These are phyloP conservation scores for Chaenogobius annularis DNA, from an alignment of 2,113 vertebrate genomes.

Conservation along the genomic window DNA sequence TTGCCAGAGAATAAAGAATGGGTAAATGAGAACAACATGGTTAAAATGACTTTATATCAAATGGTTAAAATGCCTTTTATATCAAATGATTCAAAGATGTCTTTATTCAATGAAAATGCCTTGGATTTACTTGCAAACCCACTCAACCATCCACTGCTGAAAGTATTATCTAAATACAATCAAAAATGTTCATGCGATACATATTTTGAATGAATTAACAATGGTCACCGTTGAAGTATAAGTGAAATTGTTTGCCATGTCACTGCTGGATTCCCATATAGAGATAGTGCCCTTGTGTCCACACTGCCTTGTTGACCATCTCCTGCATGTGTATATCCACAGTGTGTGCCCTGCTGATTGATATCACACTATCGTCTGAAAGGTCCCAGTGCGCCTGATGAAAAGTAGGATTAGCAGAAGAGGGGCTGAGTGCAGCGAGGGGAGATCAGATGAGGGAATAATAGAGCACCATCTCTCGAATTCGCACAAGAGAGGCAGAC, in stretches of 20 bases:
- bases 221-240: neutral
- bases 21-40: no score
- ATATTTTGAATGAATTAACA: neutral
- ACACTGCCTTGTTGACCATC: slow-evolving; percentile 4
- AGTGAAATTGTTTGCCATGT: neutral
- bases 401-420: slow-evolving; percentile 75
- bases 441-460: slow-evolving; percentile 72
- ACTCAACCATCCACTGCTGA: neutral
- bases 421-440: slow-evolving; percentile 62
- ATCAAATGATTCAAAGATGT: no score
- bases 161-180: neutral
- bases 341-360: slow-evolving; percentile 62
- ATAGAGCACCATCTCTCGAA: slow-evolving; percentile 65
- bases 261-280: neutral
- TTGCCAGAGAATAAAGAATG: no score
- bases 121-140: no score
- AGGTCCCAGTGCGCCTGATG: slow-evolving; percentile 65
- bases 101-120: no score
- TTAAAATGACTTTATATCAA: no score
- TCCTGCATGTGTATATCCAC: slow-evolving; percentile 27
- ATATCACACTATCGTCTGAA: slow-evolving; percentile 68
- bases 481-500: slow-evolving; percentile 32
- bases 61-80: no score
- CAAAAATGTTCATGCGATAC: neutral
- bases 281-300: neutral